Evolutionary conservation across 2,113 vertebrate species (phyloP).

Genomic region (Hippoglossus stenolepis): DNA sequence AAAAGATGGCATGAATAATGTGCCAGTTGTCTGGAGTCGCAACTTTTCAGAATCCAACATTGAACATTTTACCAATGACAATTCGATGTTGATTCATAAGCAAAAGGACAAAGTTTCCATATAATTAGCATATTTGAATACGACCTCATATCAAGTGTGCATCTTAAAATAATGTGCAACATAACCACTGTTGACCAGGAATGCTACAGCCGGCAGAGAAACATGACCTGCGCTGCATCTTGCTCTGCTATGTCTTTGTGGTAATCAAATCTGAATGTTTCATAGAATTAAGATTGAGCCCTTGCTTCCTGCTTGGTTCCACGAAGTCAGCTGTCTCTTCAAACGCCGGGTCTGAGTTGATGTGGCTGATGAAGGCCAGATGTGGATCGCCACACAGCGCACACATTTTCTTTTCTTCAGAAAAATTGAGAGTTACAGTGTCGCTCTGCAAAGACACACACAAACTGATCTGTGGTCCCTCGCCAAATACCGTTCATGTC

Average conservation of each 20-base stretch:
- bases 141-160: neutral
- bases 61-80: too few relatives aligned
- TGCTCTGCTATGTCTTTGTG: constrained; percentile 48
- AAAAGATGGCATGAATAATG: neutral
- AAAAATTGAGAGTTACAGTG: constrained; percentile 49
- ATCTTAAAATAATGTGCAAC: constrained; percentile 10
- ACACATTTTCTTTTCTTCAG: constrained; percentile 38
- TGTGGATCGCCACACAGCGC: constrained; percentile 53
- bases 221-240: constrained; percentile 41
- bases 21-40: neutral
- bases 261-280: constrained; percentile 76
- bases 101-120: neutral
- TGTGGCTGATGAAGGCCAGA: constrained; percentile 77
- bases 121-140: neutral
- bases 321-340: constrained; percentile 73
- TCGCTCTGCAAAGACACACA: constrained; percentile 31
- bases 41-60: too few relatives aligned
- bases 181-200: constrained; percentile 11
- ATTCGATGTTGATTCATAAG: neutral
- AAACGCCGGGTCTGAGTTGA: constrained; percentile 59
- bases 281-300: constrained; percentile 68
- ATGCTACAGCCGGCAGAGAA: constrained; percentile 10
- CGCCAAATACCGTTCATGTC: constrained; percentile 8
- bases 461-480: constrained; percentile 6
- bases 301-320: constrained; percentile 74